A percentile compares a stretch with the other conserved stretches of the same genome.
These are phyloP conservation scores for Pinna nobilis DNA, from an alignment of 1,140 invertebrate species.

Conservation along the genomic window DNA sequence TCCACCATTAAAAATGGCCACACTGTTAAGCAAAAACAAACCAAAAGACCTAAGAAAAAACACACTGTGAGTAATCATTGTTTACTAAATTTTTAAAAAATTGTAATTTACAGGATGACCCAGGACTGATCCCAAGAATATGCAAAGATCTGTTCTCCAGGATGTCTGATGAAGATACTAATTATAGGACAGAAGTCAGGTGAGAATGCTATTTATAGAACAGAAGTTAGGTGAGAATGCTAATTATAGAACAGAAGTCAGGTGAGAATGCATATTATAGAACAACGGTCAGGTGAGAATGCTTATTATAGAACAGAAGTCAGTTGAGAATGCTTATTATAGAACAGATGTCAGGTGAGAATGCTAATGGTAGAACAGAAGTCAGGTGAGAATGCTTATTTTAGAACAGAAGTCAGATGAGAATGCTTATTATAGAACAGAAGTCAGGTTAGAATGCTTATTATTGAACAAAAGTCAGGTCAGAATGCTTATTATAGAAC, in stretches of 20 bases:
- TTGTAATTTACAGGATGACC: conserved; percentile 81
- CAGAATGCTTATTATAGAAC: neutral
- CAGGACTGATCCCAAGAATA: conserved; percentile 91
- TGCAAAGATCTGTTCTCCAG: conserved; percentile 72
- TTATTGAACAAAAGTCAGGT: neutral
- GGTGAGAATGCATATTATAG: conserved; percentile 77
- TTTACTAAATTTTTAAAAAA: neutral
- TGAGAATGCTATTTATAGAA: conserved; percentile 77
- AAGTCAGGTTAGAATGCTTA: neutral
- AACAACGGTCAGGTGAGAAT: conserved; percentile 72
- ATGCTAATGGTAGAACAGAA: neutral
- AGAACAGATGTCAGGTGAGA: neutral
- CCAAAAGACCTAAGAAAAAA: neutral
- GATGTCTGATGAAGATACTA: conserved; percentile 85
- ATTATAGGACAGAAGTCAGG: conserved; percentile 76
- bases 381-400: neutral
- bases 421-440: neutral
- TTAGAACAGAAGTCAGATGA: neutral
- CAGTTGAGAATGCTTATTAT: neutral
- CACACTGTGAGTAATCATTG: neutral
- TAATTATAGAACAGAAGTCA: conserved; percentile 77
- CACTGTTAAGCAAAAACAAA: neutral
- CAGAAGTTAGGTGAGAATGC: conserved; percentile 75
- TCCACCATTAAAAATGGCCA: no score
- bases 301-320: neutral